A percentile compares a stretch with the other conserved stretches of the same genome.
Conservation (phyloP, 2,113 vertebrate species). For the Pluvianellus socialis region DNA sequence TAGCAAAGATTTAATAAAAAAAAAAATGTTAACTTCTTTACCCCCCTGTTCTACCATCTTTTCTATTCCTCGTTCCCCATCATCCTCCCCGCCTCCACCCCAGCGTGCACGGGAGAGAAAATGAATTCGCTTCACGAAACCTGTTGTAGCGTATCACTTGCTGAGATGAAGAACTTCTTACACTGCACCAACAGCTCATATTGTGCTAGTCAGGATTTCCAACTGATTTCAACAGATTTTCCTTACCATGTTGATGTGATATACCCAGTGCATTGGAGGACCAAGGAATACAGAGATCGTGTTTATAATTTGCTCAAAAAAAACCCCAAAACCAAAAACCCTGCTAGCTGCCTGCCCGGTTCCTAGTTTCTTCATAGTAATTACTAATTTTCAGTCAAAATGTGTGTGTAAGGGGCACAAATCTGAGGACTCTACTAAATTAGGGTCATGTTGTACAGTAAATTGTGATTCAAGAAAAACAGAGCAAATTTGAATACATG, state of each 20-base stretch:
- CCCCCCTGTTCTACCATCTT: neutral
- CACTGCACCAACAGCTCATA: constrained; percentile 63
- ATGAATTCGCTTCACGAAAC: constrained; percentile 65
- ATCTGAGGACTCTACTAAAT: neutral
- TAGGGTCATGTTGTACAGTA: neutral
- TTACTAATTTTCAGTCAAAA: constrained; percentile 21
- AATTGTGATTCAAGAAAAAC: neutral
- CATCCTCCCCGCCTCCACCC: constrained; percentile 6
- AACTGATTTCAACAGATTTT: constrained; percentile 66
- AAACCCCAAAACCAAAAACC: neutral
- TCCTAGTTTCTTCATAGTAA: neutral
- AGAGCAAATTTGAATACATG: neutral
- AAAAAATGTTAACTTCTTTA: neutral
- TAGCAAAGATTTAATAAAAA: constrained; percentile 4
- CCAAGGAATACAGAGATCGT: constrained; percentile 26
- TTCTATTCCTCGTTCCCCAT: neutral
- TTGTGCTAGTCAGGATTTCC: constrained; percentile 67
- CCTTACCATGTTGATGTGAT: constrained; percentile 54
- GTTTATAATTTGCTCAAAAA: constrained; percentile 33
- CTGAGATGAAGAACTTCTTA: constrained; percentile 66
- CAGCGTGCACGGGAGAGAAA: constrained; percentile 18
- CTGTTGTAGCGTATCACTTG: constrained; percentile 65
- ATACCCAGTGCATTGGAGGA: constrained; percentile 28
- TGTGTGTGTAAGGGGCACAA: neutral
- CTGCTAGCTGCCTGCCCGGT: constrained; percentile 34